Evolutionary conservation across 2,888 invertebrate genomes (phyloP), one percentile per base, ranked within the genome.

Genomic region (Herminia tarsipennalis): DNA sequence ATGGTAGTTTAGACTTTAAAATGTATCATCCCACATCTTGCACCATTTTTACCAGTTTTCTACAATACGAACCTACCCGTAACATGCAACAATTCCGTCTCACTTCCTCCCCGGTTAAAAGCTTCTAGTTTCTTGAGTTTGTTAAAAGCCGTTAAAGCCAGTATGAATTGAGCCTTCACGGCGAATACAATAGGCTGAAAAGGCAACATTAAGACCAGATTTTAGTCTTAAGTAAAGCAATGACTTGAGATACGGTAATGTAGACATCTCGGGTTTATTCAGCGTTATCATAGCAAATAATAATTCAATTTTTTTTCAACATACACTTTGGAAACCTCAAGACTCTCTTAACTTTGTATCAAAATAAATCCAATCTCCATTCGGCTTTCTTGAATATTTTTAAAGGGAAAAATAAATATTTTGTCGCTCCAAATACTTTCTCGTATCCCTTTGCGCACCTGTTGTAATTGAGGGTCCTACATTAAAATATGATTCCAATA

Each of bases 141-240:
- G 81, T 80, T 81, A 81, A 83, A 83, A 82, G 83, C 83, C 73
- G 68, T 77, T 76, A 72, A 73, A 82, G 73, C 76, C 76, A 70
- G 74, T 67, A 78, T 81, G 79, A 81, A 83, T 82, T 81, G 79
- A 76, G 78, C 74, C 73, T 75, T 67, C 76, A 57, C 68, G 50
- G 64, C 49, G 62, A 63, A 60, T 70, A 87, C 86, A 86, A 87
- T 86, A 70, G 80, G 63, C 72, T 83, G 76, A 80, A 78, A 80
- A 81, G 80, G 82, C 73, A 81, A 78, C 82, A 83, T 84, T 83
- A 84, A 77, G 76, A 75, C 71, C 78, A 82, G 80, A 83, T 82
- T 83, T 78, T 68, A 80, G 80, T 72, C 76, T 76, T 79, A 81
- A 83, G 82, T 76, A 79, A 81, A 70, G 80, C 78, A 80, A 82